Conservation (phyloP, 2,113 vertebrate genomes). For the Passerina amoena region DNA sequence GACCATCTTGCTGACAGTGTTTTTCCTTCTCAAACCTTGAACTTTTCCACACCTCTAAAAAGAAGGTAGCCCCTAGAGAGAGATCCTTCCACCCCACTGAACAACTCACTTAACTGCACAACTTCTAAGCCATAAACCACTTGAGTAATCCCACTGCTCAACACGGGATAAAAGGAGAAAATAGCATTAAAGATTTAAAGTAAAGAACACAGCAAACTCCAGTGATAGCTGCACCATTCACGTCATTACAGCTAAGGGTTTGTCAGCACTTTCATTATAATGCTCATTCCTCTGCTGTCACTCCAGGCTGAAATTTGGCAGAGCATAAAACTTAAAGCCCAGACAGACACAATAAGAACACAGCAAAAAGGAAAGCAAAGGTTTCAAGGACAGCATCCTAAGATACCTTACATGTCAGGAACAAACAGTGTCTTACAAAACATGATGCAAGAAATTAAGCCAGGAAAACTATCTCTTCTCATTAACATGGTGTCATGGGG, state of each 20-base stretch:
- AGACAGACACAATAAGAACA: constrained; percentile 38
- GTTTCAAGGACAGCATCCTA: neutral
- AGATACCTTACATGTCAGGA: neutral
- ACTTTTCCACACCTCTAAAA: constrained; percentile 10
- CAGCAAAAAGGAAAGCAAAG: constrained; percentile 3
- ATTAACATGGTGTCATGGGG: neutral
- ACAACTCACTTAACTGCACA: constrained; percentile 24
- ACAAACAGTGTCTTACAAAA: neutral
- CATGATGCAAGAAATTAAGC: neutral
- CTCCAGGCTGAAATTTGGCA: constrained; percentile 54
- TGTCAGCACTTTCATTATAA: constrained; percentile 65
- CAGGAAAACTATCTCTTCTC: neutral
- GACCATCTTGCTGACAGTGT: neutral
- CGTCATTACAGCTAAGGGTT: constrained; percentile 46
- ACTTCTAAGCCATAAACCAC: constrained; percentile 43
- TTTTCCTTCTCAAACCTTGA: neutral
- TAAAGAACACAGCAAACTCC: constrained; percentile 47
- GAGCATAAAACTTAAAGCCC: constrained; percentile 37
- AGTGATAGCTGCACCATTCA: constrained; percentile 36
- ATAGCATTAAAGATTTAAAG: constrained; percentile 70
- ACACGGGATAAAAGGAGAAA: constrained; percentile 50
- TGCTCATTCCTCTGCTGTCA: constrained; percentile 60
- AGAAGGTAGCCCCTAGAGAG: neutral
- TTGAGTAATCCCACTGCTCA: constrained; percentile 52
- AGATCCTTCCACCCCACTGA: neutral